phyloP scores from a whole-genome alignment of 1,140 invertebrate genomes.

The Drosophila sproati region DNA sequence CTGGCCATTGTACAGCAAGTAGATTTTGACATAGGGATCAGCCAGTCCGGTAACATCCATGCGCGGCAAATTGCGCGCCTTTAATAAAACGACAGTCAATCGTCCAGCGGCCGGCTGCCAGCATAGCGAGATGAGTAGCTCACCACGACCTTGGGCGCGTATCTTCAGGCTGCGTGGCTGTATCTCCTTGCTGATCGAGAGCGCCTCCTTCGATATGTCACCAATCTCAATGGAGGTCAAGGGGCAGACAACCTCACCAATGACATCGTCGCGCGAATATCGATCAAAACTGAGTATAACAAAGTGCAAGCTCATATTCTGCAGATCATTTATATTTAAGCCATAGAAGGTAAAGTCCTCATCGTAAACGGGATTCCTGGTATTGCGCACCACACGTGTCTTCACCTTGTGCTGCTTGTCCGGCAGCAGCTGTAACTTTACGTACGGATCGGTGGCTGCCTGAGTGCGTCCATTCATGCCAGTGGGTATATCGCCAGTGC shows the following conservation, averaged over 20 bases:
- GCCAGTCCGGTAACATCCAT: constrained; percentile 98
- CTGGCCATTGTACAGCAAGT: constrained; percentile 98
- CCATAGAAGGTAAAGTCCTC: constrained; percentile 99
- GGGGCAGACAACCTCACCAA: constrained; percentile 97
- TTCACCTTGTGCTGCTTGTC: constrained; percentile 98
- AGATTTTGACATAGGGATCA: constrained; percentile 98
- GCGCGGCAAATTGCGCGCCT: constrained; percentile 96
- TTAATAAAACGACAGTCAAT: constrained; percentile 95
- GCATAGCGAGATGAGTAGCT: constrained; percentile 95
- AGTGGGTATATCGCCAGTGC: constrained; percentile 76
- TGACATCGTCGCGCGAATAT: constrained; percentile 98
- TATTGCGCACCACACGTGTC: constrained; percentile 96
- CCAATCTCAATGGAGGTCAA: constrained; percentile 92
- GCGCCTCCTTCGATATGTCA: constrained; percentile 91
- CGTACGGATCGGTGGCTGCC: constrained; percentile 93
- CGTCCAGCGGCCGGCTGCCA: constrained; percentile 96
- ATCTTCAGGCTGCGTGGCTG: constrained; percentile 95
- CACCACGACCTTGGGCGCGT: constrained; percentile 93
- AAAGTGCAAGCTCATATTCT: constrained; percentile 95
- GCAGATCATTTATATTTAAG: constrained; percentile 92
- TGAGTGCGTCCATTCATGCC: constrained; percentile 84
- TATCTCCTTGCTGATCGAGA: constrained; percentile 92
- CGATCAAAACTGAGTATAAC: constrained; percentile 98
- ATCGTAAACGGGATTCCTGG: constrained; percentile 96
- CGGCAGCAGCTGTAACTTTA: constrained; percentile 96